These are phyloP conservation scores for Scaptomyza tumidula DNA, from an alignment of 2,888 invertebrate species.

Conservation along the genomic window DNA sequence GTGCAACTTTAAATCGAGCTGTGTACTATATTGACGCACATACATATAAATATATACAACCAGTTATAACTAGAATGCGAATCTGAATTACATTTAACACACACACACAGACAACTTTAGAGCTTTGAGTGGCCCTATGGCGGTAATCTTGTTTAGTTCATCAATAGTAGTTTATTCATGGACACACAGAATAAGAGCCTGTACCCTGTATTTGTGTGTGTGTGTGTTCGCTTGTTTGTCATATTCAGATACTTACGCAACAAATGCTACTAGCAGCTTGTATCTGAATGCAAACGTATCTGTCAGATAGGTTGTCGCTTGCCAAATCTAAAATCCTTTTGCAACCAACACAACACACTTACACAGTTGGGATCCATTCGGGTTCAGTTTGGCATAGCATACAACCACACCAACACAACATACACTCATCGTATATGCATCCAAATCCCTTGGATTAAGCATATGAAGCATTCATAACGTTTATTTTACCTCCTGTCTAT, in stretches of 20 bases:
- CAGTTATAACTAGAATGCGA: constrained; percentile 17
- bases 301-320: constrained; percentile 56
- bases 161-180: constrained; percentile 75
- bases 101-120: constrained; percentile 13
- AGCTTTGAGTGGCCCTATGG: constrained; percentile 41
- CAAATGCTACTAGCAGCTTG: constrained; percentile 19
- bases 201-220: constrained; percentile 19
- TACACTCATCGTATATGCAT: constrained; percentile 78
- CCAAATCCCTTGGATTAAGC: constrained; percentile 84
- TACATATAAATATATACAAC: background rate
- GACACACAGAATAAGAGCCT: constrained; percentile 67
- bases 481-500: constrained; percentile 62
- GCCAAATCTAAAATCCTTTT: constrained; percentile 44
- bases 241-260: constrained; percentile 37
- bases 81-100: constrained; percentile 37
- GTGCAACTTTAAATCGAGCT: constrained; percentile 45
- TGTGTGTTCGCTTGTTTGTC: constrained; percentile 1
- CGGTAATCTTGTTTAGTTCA: constrained; percentile 76
- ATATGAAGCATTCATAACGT: constrained; percentile 83
- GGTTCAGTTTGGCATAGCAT: constrained; percentile 25
- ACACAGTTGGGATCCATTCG: constrained; percentile 25
- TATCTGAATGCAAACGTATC: constrained; percentile 21
- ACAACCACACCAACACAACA: constrained; percentile 28
- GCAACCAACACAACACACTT: constrained; percentile 21
- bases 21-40: constrained; percentile 13